Conservation (phyloP, 2,113 vertebrate genomes). For the Sebastes fasciatus region DNA sequence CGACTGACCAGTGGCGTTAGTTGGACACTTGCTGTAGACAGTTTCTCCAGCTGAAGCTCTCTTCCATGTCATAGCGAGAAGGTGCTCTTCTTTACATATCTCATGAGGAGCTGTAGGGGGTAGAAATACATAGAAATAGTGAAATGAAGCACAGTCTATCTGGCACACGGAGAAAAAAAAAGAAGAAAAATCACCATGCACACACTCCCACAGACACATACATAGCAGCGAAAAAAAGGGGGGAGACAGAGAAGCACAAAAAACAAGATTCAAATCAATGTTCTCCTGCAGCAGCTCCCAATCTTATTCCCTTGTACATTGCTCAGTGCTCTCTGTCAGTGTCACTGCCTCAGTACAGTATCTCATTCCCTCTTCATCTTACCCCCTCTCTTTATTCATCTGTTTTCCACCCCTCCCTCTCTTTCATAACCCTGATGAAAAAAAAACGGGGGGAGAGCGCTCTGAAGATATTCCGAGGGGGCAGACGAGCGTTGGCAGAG, state of each 20-base stretch:
- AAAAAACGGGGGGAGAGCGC: conserved; percentile 43
- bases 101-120: conserved; percentile 89
- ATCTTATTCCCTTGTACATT: conserved; percentile 70
- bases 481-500: conserved; percentile 60
- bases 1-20: conserved; percentile 93
- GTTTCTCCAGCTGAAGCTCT: conserved; percentile 95
- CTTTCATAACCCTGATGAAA: conserved; percentile 77
- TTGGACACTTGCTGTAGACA: conserved; percentile 98
- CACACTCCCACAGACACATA: conserved; percentile 29
- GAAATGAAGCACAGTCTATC: conserved; percentile 21
- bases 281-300: conserved; percentile 65
- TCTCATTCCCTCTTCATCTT: conserved; percentile 77
- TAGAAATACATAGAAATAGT: conserved; percentile 41
- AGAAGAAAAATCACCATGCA: conserved; percentile 35
- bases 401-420: conserved; percentile 35
- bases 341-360: conserved; percentile 72
- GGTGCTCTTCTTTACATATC: conserved; percentile 95
- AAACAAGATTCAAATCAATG: conserved; percentile 74
- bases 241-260: conserved; percentile 45
- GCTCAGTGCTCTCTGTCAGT: conserved; percentile 72
- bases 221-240: conserved; percentile 7
- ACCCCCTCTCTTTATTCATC: conserved; percentile 73
- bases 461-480: conserved; percentile 73
- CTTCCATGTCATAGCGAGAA: conserved; percentile 93
- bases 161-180: conserved; percentile 14